A percentile compares a stretch with the other conserved stretches of the same genome.
phyloP scores from a whole-genome alignment of 2,113 vertebrate genomes.

The Chloropsis cyanopogon region DNA sequence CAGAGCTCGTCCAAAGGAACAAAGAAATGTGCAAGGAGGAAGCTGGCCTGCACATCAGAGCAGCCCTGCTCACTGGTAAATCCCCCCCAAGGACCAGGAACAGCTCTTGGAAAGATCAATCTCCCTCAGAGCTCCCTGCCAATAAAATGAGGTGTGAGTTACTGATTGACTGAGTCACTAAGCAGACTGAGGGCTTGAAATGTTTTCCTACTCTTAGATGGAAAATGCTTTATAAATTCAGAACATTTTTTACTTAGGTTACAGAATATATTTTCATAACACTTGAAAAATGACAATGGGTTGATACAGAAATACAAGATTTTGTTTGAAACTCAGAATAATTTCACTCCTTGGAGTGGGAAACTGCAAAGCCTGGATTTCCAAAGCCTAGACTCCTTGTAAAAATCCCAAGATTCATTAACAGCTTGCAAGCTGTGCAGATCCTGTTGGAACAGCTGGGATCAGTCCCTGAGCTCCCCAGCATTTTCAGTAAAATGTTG shows the following conservation, averaged over 20 bases:
- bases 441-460: slow-evolving; percentile 22
- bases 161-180: background rate
- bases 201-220: background rate
- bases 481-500: background rate
- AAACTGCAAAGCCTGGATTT: background rate
- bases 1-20: background rate
- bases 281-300: background rate
- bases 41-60: background rate
- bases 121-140: background rate
- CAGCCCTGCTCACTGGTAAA: background rate
- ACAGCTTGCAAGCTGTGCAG: background rate
- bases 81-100: background rate
- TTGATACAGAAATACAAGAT: background rate
- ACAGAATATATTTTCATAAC: background rate
- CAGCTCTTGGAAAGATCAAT: background rate
- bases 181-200: background rate
- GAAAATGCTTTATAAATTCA: background rate
- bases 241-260: background rate
- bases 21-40: background rate
- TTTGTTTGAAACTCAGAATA: background rate
- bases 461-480: slow-evolving; percentile 29
- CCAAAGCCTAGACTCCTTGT: background rate
- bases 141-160: background rate
- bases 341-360: background rate
- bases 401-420: background rate